phyloP scores from a whole-genome alignment of 2,888 invertebrate genomes.

The Mantis religiosa region DNA sequence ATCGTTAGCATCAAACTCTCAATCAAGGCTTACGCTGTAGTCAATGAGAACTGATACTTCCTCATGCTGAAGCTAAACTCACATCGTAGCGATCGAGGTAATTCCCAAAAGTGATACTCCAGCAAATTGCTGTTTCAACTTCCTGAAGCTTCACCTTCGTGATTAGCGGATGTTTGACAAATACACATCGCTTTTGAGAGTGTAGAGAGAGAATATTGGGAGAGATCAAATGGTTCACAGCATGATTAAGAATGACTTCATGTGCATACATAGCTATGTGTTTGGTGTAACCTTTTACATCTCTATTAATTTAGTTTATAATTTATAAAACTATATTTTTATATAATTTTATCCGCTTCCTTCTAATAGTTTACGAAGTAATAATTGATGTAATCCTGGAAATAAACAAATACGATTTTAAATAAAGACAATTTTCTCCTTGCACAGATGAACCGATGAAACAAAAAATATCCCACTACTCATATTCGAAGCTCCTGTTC shows the following conservation, averaged over 20 bases:
- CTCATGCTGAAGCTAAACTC: neutral
- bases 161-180: neutral
- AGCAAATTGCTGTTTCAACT: neutral
- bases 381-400: no score
- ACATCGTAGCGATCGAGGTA: neutral
- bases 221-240: neutral
- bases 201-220: neutral
- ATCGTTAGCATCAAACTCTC: neutral
- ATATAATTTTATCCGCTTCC: no score
- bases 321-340: no score
- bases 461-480: no score
- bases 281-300: neutral
- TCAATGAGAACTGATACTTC: neutral
- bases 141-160: neutral
- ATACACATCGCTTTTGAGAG: neutral
- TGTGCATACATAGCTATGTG: neutral
- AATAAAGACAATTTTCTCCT: no score
- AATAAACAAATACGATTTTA: no score
- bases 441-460: no score
- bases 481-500: no score
- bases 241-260: neutral
- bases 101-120: neutral
- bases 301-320: neutral
- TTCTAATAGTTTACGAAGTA: no score
- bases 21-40: neutral